Evolutionary conservation across 2,113 vertebrate species (phyloP).

Genomic region (Tringa solitaria): DNA sequence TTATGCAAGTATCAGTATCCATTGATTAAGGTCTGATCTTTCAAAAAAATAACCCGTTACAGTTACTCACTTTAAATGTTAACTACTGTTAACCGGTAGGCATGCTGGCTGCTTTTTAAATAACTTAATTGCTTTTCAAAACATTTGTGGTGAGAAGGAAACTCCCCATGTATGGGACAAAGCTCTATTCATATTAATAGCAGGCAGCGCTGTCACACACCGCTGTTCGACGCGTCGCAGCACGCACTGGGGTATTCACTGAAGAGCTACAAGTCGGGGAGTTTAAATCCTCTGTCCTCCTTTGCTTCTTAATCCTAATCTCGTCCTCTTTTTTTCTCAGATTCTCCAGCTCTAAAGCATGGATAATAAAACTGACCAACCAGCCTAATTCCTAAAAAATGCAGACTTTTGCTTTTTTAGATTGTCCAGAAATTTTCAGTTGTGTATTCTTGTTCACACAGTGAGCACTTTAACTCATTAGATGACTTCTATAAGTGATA

Average conservation of each 20-base stretch:
- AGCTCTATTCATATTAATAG: constrained; percentile 54
- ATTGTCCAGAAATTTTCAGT: not conserved
- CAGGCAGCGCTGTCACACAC: not conserved
- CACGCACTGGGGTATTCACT: not conserved
- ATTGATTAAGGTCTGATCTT: constrained; percentile 33
- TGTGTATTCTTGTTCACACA: too few relatives aligned
- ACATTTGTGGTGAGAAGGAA: constrained; percentile 62
- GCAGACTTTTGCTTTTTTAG: not conserved
- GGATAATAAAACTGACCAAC: not conserved
- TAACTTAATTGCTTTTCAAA: constrained; percentile 69
- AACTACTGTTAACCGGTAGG: constrained; percentile 52
- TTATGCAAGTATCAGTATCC: not conserved
- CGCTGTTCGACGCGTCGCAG: not conserved
- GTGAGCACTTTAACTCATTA: not conserved
- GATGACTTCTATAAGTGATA: not conserved
- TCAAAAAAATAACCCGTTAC: constrained; percentile 33
- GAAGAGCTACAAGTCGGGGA: not conserved
- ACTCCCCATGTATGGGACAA: constrained; percentile 51
- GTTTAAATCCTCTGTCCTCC: not conserved
- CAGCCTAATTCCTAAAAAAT: not conserved
- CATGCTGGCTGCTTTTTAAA: constrained; percentile 59
- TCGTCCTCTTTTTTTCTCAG: not conserved
- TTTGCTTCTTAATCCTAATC: not conserved
- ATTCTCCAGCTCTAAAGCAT: not conserved
- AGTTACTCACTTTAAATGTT: constrained; percentile 46